Evolutionary conservation across 2,113 vertebrate species (phyloP).

Genomic region (Panurus biarmicus): DNA sequence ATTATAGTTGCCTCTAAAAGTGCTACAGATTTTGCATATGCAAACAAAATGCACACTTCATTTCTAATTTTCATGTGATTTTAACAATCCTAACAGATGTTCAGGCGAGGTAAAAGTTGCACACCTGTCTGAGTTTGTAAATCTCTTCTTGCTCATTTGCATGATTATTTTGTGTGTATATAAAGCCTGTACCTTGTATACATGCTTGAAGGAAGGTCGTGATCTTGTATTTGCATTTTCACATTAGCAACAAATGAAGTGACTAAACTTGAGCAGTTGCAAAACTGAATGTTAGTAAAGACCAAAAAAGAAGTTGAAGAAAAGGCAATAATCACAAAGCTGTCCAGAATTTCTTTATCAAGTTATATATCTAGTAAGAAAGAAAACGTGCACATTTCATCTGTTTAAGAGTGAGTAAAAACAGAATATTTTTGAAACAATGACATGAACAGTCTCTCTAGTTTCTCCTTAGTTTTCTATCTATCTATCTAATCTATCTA

Average conservation of each 20-base stretch:
- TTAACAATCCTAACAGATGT: neutral
- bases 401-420: neutral
- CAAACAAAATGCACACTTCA: neutral
- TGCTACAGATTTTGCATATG: neutral
- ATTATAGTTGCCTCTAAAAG: neutral
- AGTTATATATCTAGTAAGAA: neutral
- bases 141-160: neutral
- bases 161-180: neutral
- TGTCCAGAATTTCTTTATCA: neutral
- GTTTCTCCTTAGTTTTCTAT: neutral
- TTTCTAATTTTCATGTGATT: neutral
- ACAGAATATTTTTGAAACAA: neutral
- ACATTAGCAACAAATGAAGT: neutral
- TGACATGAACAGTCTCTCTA: neutral
- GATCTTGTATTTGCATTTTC: neutral
- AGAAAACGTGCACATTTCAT: neutral
- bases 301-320: neutral
- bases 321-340: neutral
- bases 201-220: neutral
- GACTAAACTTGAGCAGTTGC: neutral
- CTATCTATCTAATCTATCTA: neutral
- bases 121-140: neutral
- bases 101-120: neutral
- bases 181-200: neutral
- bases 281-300: neutral